Conservation (phyloP, 2,888 invertebrate species). For the Callimorpha dominula region DNA sequence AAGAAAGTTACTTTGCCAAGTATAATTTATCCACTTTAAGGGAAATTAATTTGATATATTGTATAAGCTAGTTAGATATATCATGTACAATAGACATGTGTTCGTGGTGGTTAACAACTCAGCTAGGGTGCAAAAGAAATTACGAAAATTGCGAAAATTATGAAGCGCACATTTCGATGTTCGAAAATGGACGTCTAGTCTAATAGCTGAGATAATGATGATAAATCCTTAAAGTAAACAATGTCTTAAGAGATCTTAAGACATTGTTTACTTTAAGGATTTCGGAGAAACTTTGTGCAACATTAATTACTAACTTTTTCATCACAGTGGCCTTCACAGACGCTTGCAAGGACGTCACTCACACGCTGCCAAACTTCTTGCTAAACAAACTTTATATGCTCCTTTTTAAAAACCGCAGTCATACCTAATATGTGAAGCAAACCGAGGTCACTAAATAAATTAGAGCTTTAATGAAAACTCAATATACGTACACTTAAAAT, state of each 20-base stretch:
- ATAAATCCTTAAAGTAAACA: no score
- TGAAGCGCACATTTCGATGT: no score
- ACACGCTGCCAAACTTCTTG: neutral
- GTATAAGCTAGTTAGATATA: no score
- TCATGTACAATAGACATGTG: no score
- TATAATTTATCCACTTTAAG: no score
- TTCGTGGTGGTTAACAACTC: no score
- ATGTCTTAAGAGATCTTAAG: no score
- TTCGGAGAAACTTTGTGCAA: neutral
- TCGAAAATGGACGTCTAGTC: neutral
- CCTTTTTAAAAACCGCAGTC: neutral
- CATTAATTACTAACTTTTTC: neutral
- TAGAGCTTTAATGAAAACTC: neutral
- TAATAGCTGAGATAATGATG: no score
- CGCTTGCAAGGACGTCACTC: neutral
- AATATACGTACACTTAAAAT: neutral
- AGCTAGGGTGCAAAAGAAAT: no score
- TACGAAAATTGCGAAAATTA: no score
- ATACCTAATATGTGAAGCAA: neutral
- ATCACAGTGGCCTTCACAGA: neutral
- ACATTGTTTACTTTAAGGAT: neutral
- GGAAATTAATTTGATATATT: no score
- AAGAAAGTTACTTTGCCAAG: no score
- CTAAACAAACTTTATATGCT: neutral
- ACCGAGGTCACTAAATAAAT: neutral